Base-by-base conservation (phyloP, 2,888 invertebrate genomes). In the Drosophila anceps region DNA sequence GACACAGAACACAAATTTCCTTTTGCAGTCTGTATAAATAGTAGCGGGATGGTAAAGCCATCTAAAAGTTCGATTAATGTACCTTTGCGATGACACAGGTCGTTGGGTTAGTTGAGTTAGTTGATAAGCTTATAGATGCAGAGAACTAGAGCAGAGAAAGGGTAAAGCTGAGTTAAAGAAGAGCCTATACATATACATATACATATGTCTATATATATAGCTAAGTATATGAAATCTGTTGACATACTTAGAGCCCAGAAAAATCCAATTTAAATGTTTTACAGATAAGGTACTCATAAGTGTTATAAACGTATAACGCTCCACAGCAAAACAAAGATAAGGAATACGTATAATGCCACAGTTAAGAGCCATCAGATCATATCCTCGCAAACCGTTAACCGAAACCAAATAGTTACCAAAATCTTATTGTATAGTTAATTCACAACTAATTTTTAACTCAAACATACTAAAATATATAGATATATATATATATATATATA, bases 71-170 rank as follows among this genome's bases (percentile, higher is more conserved):
- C 55, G 73, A 80, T 64, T 13, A 50, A 81, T 62, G 81, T 79
- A 79, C 79, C 79, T 79, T 50, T 81, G 58, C 68, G 41, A 76
- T 61, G 61, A 70, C 35, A 76, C 64, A 76, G 76, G 69, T 68
- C 63, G 64, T 50, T 70, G 48, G 62, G 61, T 70, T 69, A 75
- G 57, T 75, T 70, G 59, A 65, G 29, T 58, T 73, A 67, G 64
- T 54, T 64, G 71, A 63, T 58, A 71, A 69, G 61, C 50, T 53
- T 43, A 27, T 46, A 43, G n/a, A 64, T 33, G 15, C n/a, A 37
- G 33, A 39, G 44, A 44, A 31, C 54, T 35, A 29, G 20, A 69
- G 43, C 15, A 39, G 7, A 41, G 62, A 60, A 20, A 57, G 29
- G 20, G 29, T 29, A n/a, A 24, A 37, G 29, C 6, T 33, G 20